Evolutionary conservation across 1,140 invertebrate genomes (phyloP), one percentile per base, ranked within the genome.

Genomic region (Bombus superbus): DNA sequence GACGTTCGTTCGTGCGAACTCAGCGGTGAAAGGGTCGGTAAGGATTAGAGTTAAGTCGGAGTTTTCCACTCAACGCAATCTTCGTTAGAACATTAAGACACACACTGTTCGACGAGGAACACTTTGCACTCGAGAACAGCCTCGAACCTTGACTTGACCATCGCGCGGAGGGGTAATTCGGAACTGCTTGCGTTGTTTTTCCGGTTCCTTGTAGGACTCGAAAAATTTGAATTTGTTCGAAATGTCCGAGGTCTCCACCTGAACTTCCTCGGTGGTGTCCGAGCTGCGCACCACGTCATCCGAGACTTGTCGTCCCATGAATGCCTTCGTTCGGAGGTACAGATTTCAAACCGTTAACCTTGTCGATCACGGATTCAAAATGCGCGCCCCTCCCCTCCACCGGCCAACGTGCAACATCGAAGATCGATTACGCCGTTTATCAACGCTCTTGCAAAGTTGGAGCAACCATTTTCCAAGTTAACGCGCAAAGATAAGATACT

Each of bases 221-320:
- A 99, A 99, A 95, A 98, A 98, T 94, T 98, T 98, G 95, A 98
- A 98, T 90, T 97, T 97, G 92, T 97, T 96, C 57, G 97, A 96
- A 86, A 99, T 97, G 93, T 98, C 97, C 35, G 97, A 97, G 4
- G 97, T 98, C 95, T 97, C 96, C 76, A 98, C 96, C 89, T 96
- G 96, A 47, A 98, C 96, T 90, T 98, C 97, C 86, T 98, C 97
- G 57, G 97, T 93, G 42, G 96, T 96, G 89, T 97, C 97, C 32
- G 96, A 97, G 28, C 97, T 96, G 86, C 97, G 96, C 18, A 98
- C 96, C 76, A 98, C 96, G 91, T 98, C 97, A 81, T 97, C 96
- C 59, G 96, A 96, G 57, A 96, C 95, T 94, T 96, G 95, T 79
- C 95, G 95, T 79, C 92, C 94, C 94, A 96, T 94, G 92, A 96